A percentile compares a stretch with the other conserved stretches of the same genome.
These are phyloP conservation scores for Yponomeuta malinellus DNA, from an alignment of 2,888 invertebrate genomes.

Conservation along the genomic window DNA sequence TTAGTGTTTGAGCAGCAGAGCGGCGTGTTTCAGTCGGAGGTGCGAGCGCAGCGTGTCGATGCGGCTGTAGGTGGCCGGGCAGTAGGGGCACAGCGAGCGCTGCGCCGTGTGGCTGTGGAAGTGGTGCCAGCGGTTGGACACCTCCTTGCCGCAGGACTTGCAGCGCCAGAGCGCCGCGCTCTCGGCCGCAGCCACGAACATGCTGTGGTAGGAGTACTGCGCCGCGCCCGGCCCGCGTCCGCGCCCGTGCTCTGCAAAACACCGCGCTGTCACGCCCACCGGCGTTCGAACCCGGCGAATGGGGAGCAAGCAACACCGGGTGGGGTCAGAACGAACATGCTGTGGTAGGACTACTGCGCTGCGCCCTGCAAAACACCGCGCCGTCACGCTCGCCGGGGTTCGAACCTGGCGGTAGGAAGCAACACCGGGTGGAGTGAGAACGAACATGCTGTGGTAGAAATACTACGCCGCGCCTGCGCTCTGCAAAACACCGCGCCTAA, in stretches of 20 bases:
- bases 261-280: slow-evolving; percentile 9
- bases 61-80: slow-evolving; percentile 90
- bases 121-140: slow-evolving; percentile 92
- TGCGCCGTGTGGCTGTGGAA: slow-evolving; percentile 89
- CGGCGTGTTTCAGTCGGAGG: slow-evolving; percentile 84
- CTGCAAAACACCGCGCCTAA: too few relatives aligned
- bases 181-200: slow-evolving; percentile 84
- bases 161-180: slow-evolving; percentile 87
- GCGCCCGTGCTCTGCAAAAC: slow-evolving; percentile 45
- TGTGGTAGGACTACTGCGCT: slow-evolving; percentile 79
- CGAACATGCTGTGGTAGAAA: too few relatives aligned
- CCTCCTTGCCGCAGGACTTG: slow-evolving; percentile 89
- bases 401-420: neutral
- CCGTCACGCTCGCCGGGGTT: neutral
- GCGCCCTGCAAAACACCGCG: slow-evolving; percentile 48
- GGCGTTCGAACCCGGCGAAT: slow-evolving; percentile 1
- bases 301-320: slow-evolving; percentile 25
- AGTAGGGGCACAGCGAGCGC: slow-evolving; percentile 88
- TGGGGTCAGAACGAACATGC: slow-evolving; percentile 79
- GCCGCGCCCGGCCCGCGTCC: slow-evolving; percentile 27
- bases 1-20: slow-evolving; percentile 65
- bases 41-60: slow-evolving; percentile 91
- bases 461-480: slow-evolving; percentile 31
- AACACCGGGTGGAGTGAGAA: too few relatives aligned
- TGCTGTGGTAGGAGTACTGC: slow-evolving; percentile 86